These are phyloP conservation scores for Hyles euphorbiae DNA, from an alignment of 1,140 invertebrate genomes.

Conservation along the genomic window DNA sequence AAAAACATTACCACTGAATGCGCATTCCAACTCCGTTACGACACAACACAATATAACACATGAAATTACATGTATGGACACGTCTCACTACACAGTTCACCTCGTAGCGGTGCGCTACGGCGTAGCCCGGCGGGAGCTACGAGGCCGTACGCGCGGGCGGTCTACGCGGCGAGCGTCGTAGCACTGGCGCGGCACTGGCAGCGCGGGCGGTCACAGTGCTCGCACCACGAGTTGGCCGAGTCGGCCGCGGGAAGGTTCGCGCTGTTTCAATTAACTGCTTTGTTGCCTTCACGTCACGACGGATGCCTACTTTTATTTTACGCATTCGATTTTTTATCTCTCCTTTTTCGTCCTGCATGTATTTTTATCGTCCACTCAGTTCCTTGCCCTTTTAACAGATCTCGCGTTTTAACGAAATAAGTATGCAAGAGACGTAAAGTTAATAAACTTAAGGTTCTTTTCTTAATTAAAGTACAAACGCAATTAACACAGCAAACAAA, in stretches of 20 bases:
- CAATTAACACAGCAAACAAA: too few relatives aligned
- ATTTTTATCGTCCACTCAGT: too few relatives aligned
- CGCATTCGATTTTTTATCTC: too few relatives aligned
- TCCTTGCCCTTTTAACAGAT: too few relatives aligned
- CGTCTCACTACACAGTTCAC: slow-evolving; percentile 39
- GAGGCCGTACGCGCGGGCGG: slow-evolving; percentile 33
- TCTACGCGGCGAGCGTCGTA: slow-evolving; percentile 57
- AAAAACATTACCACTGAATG: slow-evolving; percentile 18
- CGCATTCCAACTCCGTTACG: slow-evolving; percentile 35
- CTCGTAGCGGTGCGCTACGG: slow-evolving; percentile 30
- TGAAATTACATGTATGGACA: slow-evolving; percentile 41
- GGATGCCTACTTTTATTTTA: too few relatives aligned
- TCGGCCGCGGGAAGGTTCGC: slow-evolving; percentile 34
- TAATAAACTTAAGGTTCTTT: too few relatives aligned
- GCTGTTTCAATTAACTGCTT: slow-evolving; percentile 66
- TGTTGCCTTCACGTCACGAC: slow-evolving; percentile 49
- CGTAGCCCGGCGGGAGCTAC: slow-evolving; percentile 22
- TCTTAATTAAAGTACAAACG: too few relatives aligned
- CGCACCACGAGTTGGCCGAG: slow-evolving; percentile 13
- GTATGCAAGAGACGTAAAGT: too few relatives aligned
- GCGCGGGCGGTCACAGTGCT: slow-evolving; percentile 15
- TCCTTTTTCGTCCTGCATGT: too few relatives aligned
- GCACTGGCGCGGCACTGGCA: slow-evolving; percentile 50
- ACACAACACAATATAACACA: slow-evolving; percentile 39
- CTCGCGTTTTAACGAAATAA: too few relatives aligned